Conservation (phyloP, 2,113 vertebrate species). For the Abramis brama region DNA sequence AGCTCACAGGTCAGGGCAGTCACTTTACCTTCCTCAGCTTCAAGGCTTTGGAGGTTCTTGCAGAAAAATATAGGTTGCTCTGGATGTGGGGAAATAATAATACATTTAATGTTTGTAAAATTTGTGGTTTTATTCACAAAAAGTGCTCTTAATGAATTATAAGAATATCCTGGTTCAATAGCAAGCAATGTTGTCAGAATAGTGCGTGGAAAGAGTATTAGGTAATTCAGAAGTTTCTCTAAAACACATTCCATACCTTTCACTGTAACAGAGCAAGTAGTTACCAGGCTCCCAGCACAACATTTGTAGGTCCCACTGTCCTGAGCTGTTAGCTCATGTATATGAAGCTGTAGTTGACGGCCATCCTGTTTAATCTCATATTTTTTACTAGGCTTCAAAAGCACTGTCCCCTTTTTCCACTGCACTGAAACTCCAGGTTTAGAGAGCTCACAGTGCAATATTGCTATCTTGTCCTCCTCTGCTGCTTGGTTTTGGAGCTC, state of each 20-base stretch:
- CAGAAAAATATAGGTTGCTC: slow-evolving; percentile 61
- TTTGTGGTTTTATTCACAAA: neutral
- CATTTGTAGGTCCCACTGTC: slow-evolving; percentile 67
- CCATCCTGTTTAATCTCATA: slow-evolving; percentile 67
- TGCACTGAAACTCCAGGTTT: slow-evolving; percentile 58
- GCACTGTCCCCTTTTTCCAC: slow-evolving; percentile 74
- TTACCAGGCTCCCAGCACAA: slow-evolving; percentile 55
- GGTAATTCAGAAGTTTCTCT: neutral
- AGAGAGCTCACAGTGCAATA: slow-evolving; percentile 74
- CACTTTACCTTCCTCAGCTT: slow-evolving; percentile 54
- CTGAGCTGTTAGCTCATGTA: slow-evolving; percentile 58
- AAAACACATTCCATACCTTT: neutral
- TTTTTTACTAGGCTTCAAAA: slow-evolving; percentile 66
- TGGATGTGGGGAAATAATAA: slow-evolving; percentile 34
- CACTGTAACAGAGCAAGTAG: slow-evolving; percentile 41
- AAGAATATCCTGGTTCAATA: neutral
- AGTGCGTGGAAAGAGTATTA: neutral
- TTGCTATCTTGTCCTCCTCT: slow-evolving; percentile 68
- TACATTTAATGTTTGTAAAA: neutral
- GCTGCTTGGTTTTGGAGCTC: slow-evolving; percentile 73
- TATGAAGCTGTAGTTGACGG: slow-evolving; percentile 67
- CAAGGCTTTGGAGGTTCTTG: slow-evolving; percentile 51
- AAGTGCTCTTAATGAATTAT: neutral
- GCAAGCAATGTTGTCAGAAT: neutral
- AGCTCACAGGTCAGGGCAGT: slow-evolving; percentile 65